phyloP scores from a whole-genome alignment of 1,140 invertebrate species.

The Procambarus clarkii region DNA sequence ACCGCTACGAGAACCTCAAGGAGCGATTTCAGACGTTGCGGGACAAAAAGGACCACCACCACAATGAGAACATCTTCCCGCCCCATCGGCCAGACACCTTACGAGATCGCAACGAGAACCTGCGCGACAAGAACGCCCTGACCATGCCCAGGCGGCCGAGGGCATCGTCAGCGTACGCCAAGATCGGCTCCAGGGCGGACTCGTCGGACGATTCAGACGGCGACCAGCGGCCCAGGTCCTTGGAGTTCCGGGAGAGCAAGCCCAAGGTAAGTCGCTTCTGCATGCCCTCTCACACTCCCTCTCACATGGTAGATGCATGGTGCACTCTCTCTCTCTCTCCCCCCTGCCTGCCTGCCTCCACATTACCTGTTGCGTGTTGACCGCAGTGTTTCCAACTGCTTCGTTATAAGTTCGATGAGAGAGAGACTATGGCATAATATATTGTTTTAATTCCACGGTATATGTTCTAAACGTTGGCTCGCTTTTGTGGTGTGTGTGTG shows the following conservation, averaged over 20 bases:
- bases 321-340: too few species aligned
- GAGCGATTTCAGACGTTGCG: slow-evolving; percentile 50
- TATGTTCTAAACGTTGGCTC: too few species aligned
- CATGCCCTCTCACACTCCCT: background rate
- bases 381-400: too few species aligned
- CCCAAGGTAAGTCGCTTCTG: slow-evolving; percentile 39
- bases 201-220: slow-evolving; percentile 27
- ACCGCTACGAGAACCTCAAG: slow-evolving; percentile 62
- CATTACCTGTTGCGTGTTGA: too few species aligned
- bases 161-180: slow-evolving; percentile 44
- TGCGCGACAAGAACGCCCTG: slow-evolving; percentile 47
- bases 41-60: slow-evolving; percentile 29
- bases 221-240: slow-evolving; percentile 39
- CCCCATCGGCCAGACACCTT: slow-evolving; percentile 46
- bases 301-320: too few species aligned
- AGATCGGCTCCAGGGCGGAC: slow-evolving; percentile 17
- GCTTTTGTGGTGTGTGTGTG: too few species aligned
- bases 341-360: too few species aligned
- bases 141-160: slow-evolving; percentile 48
- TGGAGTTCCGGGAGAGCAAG: slow-evolving; percentile 45
- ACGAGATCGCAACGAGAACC: slow-evolving; percentile 54
- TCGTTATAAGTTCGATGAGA: too few species aligned
- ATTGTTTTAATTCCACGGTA: background rate
- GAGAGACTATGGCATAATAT: background rate
- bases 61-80: slow-evolving; percentile 36